Conservation (phyloP, 2,888 invertebrate species). For the Ditula angustiorana region DNA sequence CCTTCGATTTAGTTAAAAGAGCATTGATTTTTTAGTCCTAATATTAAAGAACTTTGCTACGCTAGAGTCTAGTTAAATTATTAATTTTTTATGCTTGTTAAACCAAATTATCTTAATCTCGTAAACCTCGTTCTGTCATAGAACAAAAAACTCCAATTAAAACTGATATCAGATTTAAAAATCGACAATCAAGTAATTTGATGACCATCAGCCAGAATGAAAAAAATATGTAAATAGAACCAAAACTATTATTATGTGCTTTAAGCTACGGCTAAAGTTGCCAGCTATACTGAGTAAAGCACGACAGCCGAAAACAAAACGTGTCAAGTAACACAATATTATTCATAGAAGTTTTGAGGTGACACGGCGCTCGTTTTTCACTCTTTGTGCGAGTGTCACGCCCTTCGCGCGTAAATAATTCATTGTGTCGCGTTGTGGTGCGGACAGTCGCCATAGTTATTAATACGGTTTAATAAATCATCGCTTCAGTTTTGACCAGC, state of each 20-base stretch:
- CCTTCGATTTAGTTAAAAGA: too few relatives aligned
- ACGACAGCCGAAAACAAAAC: constrained; percentile 13
- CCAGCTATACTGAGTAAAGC: constrained; percentile 5
- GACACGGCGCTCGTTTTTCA: constrained; percentile 62
- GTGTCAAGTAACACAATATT: constrained; percentile 33
- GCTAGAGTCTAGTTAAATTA: too few relatives aligned
- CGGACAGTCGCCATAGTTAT: constrained; percentile 34
- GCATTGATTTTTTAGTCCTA: too few relatives aligned
- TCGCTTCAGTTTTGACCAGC: constrained; percentile 29
- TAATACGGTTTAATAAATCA: constrained; percentile 34
- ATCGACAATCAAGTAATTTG: too few relatives aligned
- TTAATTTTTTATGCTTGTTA: too few relatives aligned
- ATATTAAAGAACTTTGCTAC: too few relatives aligned
- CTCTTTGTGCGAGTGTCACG: constrained; percentile 65
- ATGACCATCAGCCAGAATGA: too few relatives aligned
- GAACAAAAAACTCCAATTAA: too few relatives aligned
- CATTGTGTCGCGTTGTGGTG: constrained; percentile 52
- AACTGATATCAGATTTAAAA: too few relatives aligned
- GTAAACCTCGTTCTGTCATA: too few relatives aligned
- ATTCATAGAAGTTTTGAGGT: constrained; percentile 44
- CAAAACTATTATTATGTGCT: neutral
- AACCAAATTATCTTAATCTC: too few relatives aligned
- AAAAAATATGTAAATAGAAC: neutral
- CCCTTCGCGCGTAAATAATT: constrained; percentile 61
- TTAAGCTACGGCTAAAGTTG: neutral